phyloP scores from a whole-genome alignment of 2,888 invertebrate genomes.

The Brachyptera putata region DNA sequence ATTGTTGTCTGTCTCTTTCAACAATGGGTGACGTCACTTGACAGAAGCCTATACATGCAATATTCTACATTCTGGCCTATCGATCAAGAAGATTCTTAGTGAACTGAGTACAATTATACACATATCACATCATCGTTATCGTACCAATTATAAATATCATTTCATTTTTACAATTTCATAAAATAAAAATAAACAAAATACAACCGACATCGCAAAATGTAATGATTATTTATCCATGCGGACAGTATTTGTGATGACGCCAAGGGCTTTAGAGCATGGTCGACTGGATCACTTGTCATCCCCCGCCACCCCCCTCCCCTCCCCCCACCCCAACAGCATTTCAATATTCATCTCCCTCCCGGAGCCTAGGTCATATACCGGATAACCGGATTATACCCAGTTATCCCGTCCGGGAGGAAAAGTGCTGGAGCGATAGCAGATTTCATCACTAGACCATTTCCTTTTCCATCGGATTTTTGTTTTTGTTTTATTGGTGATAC shows the following conservation, averaged over 20 bases:
- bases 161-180: no score
- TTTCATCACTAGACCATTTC: conserved; percentile 23
- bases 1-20: no score
- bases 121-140: no score
- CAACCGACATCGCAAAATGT: no score
- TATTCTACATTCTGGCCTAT: no score
- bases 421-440: conserved; percentile 34
- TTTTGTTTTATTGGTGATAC: conserved; percentile 19
- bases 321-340: background rate
- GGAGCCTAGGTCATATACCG: conserved; percentile 19
- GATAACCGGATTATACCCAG: conserved; percentile 35
- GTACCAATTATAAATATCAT: no score
- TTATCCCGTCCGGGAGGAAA: no score
- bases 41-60: no score
- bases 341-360: conserved; percentile 11
- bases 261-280: background rate
- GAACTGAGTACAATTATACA: no score
- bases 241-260: background rate
- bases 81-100: no score
- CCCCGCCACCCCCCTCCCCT: background rate
- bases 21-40: no score
- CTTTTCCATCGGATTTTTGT: background rate
- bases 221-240: background rate
- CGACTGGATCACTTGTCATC: background rate
- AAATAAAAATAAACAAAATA: no score